A percentile compares a stretch with the other conserved stretches of the same genome.
Evolutionary conservation across 2,888 invertebrate genomes (phyloP).

Genomic region (Heterodera filipjevi): DNA sequence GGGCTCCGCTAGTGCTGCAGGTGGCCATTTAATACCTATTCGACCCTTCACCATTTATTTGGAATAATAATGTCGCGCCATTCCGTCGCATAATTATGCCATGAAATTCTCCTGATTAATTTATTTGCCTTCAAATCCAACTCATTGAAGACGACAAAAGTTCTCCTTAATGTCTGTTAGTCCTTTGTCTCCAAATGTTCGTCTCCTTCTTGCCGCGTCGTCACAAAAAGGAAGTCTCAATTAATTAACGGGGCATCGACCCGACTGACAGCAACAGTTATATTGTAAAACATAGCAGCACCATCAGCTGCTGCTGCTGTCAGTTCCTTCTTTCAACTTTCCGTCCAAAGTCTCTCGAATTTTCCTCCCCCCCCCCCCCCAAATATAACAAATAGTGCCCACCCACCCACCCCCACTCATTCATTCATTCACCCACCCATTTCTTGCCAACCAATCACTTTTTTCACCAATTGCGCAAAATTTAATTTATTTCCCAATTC

Average conservation of each 20-base stretch:
- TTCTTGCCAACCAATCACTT: not conserved
- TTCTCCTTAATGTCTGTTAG: too few relatives aligned
- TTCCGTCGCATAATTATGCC: not conserved
- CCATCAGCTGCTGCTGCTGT: not conserved
- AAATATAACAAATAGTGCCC: not conserved
- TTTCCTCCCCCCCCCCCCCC: not conserved
- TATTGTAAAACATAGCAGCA: too few relatives aligned
- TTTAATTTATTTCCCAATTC: too few relatives aligned
- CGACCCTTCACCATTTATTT: not conserved
- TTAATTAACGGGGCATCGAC: not conserved
- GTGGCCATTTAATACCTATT: constrained; percentile 1
- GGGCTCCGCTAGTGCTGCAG: not conserved
- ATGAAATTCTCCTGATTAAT: too few relatives aligned
- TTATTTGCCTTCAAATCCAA: too few relatives aligned
- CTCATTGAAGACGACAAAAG: too few relatives aligned
- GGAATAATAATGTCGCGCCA: not conserved
- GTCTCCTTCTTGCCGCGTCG: too few relatives aligned
- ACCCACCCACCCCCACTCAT: not conserved
- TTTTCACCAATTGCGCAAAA: not conserved
- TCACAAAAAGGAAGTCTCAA: too few relatives aligned
- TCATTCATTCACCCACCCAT: not conserved
- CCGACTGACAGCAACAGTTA: not conserved
- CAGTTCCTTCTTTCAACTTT: not conserved
- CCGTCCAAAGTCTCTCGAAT: not conserved
- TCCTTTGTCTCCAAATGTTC: too few relatives aligned